Evolutionary conservation across 2,797 vertebrate genomes (phyloP), one percentile per base, ranked within the genome.

Genomic region (Huso huso): DNA sequence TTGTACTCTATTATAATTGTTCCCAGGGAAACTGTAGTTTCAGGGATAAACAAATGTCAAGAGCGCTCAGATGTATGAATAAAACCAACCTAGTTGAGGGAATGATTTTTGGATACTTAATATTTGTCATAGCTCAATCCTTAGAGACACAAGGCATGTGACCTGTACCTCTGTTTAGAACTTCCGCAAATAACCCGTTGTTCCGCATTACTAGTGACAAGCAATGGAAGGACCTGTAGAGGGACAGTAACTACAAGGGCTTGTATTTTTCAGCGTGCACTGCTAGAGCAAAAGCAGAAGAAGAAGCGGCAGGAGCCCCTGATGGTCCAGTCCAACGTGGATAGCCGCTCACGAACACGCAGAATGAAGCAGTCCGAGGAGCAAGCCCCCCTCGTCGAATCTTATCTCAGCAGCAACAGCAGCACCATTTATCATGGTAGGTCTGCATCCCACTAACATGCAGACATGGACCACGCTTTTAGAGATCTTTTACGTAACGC

Each of bases 251-350:
- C 6, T 23, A 12, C 23, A 62, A 48, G 23, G 18, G 1, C 18
- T 10, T 3, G 4, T 72, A 69, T 77, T 55, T 69, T 63, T 51
- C 81, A 99, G 97, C 84, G 95, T 78, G 95, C 92, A 4, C 80
- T 99, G 63, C 85, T 99, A 51, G 95, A 98, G 70, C 97, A 99
- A 89, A 99, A 97, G 82, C 96, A 98, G 88, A 98, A 94, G 65
- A 99, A 98, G 83, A 99, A 97, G 72, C 90, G 96, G 11, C 96
- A 99, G 85, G 97, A 99, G 82, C 94, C 96, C 0, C 85, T 98
- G 74, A 99, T 99, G 96, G 96, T 99, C 68, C 96, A 99, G 84
- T 95, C 95, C 53, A 98, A 94, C 0, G 90, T 95, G 51, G 96
- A 99, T 1, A 85, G 94, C 53, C 88, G 96, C 49, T 91, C 94